phyloP scores from a whole-genome alignment of 2,797 vertebrate genomes.

The Psittacula echo region DNA sequence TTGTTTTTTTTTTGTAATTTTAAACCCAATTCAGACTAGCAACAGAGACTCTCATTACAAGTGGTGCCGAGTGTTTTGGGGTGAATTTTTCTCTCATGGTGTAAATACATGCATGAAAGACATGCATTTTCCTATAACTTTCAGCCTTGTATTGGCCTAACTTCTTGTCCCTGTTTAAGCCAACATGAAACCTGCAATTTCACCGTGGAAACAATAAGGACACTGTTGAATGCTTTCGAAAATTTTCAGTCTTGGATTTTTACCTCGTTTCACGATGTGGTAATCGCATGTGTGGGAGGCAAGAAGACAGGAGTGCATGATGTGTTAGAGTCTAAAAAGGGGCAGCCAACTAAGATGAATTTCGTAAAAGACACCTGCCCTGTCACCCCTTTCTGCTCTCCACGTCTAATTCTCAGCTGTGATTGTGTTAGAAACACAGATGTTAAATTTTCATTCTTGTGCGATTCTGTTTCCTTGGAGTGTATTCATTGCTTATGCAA shows the following conservation, averaged over 20 bases:
- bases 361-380: neutral
- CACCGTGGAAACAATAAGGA: neutral
- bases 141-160: neutral
- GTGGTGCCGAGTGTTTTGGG: constrained; percentile 1
- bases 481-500: neutral
- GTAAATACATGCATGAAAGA: constrained; percentile 53
- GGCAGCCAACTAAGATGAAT: neutral
- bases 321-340: neutral
- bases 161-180: neutral
- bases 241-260: constrained; percentile 42
- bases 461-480: neutral
- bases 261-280: constrained; percentile 52
- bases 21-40: constrained; percentile 53
- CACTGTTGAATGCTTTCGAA: neutral
- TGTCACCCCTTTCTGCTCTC: neutral
- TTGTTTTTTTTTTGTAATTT: neutral
- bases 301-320: constrained; percentile 16
- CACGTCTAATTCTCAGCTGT: neutral
- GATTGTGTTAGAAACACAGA: neutral
- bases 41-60: constrained; percentile 48
- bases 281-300: constrained; percentile 30
- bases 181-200: neutral
- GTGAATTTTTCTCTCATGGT: constrained; percentile 35
- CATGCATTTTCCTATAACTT: neutral
- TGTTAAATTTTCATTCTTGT: neutral